Conservation (phyloP, 2,113 vertebrate species). For the Miniopterus natalensis region DNA sequence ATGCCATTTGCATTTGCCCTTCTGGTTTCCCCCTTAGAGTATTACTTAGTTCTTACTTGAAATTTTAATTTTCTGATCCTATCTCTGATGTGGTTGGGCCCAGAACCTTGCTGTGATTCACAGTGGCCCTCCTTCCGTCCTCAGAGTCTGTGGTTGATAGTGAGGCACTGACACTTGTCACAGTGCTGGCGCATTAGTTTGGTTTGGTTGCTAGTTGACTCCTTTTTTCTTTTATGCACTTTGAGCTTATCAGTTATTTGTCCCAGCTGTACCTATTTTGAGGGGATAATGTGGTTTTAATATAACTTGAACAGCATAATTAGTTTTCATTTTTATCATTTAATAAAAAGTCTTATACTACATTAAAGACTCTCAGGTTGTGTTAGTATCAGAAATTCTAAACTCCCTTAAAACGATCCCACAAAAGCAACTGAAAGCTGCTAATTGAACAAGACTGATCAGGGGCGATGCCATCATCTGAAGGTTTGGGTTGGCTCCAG, state of each 20-base stretch:
- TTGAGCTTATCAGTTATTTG: background rate
- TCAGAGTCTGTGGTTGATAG: fast-evolving
- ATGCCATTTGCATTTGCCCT: background rate
- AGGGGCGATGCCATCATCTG: fast-evolving
- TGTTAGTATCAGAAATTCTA: background rate
- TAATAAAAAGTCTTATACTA: no score
- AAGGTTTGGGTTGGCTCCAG: background rate
- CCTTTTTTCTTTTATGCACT: no score
- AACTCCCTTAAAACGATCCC: no score
- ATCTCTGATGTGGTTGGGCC: background rate
- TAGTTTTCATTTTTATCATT: background rate
- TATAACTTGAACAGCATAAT: background rate
- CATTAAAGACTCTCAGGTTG: background rate
- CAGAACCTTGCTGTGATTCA: background rate
- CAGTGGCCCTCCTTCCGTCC: background rate
- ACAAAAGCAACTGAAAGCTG: background rate
- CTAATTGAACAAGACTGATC: background rate
- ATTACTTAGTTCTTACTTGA: background rate
- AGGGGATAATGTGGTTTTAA: background rate
- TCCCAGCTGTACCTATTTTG: background rate
- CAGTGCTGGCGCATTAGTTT: fast-evolving
- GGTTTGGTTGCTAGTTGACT: background rate
- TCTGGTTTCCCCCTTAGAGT: background rate
- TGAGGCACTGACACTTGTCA: fast-evolving
- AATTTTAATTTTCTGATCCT: background rate